Percentiles rank a stretch among this genome's conserved stretches.
Conservation (phyloP, 1,140 invertebrate species). For the Lerema accius region DNA sequence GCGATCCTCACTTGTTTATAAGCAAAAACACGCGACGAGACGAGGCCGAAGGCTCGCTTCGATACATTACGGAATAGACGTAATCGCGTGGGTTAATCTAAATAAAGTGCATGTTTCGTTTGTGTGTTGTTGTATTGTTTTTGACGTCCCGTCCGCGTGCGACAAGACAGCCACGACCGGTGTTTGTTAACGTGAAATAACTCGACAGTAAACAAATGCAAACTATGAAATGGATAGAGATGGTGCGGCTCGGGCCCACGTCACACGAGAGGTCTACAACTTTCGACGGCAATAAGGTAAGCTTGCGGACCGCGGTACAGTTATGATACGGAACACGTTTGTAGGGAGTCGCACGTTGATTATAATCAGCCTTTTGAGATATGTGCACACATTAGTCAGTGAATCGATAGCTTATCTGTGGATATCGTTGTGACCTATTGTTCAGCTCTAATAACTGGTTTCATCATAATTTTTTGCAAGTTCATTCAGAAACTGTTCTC, state of each 20-base stretch:
- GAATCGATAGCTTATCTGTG: neutral
- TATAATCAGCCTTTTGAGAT: constrained; percentile 3
- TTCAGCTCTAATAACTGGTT: neutral
- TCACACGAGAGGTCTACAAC: constrained; percentile 60
- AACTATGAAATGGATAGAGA: constrained; percentile 77
- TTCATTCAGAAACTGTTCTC: too few species aligned
- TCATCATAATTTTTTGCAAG: neutral
- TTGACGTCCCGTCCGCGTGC: constrained; percentile 40
- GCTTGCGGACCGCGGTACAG: constrained; percentile 45
- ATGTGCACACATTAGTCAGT: neutral
- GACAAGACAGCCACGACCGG: constrained; percentile 16
- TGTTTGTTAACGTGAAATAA: constrained; percentile 47
- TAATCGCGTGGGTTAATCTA: constrained; percentile 67
- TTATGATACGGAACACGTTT: constrained; percentile 35
- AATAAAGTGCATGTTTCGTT: constrained; percentile 60
- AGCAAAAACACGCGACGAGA: constrained; percentile 50
- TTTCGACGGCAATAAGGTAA: constrained; percentile 73
- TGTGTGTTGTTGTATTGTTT: constrained; percentile 43
- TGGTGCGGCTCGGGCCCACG: constrained; percentile 69
- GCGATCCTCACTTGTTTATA: constrained; percentile 60
- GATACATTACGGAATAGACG: constrained; percentile 51
- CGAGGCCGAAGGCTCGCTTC: constrained; percentile 49
- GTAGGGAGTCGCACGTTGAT: neutral
- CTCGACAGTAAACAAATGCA: constrained; percentile 58
- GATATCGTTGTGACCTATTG: neutral